Conservation (phyloP, 1,140 invertebrate genomes). For the Bombus sylvicola region DNA sequence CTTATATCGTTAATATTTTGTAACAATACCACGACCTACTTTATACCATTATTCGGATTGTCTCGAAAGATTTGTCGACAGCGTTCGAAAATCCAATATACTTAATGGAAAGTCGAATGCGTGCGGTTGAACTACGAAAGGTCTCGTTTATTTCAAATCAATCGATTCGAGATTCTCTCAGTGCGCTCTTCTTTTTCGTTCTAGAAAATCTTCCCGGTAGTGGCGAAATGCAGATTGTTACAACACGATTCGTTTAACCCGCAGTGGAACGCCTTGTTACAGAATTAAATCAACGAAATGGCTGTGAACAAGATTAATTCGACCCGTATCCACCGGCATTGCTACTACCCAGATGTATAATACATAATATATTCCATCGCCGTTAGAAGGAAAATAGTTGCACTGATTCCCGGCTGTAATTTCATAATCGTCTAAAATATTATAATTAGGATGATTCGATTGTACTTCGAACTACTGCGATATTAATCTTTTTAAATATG, state of each 20-base stretch:
- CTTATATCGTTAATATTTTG: constrained; percentile 45
- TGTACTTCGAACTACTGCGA: neutral
- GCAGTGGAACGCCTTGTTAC: neutral
- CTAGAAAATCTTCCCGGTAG: neutral
- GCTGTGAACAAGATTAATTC: neutral
- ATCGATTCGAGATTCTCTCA: constrained; percentile 19
- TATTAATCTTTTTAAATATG: neutral
- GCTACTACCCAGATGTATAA: too few relatives aligned
- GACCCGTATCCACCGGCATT: too few relatives aligned
- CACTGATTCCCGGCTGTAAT: neutral
- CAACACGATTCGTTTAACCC: neutral
- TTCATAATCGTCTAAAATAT: neutral
- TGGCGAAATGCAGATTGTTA: neutral
- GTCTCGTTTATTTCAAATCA: constrained; percentile 45
- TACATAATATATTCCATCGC: neutral
- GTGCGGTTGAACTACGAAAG: constrained; percentile 27
- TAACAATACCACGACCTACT: constrained; percentile 43
- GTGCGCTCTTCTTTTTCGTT: neutral
- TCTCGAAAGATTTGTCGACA: constrained; percentile 45
- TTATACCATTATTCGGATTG: constrained; percentile 50
- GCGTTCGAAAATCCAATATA: constrained; percentile 47
- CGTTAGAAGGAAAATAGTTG: neutral
- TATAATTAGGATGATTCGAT: neutral
- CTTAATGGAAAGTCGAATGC: constrained; percentile 50
- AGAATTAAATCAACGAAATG: neutral